Evolutionary conservation across 64 coral and sea anemone genomes (phyloP).

Genomic region (Hydrozoanthus tunicans): DNA sequence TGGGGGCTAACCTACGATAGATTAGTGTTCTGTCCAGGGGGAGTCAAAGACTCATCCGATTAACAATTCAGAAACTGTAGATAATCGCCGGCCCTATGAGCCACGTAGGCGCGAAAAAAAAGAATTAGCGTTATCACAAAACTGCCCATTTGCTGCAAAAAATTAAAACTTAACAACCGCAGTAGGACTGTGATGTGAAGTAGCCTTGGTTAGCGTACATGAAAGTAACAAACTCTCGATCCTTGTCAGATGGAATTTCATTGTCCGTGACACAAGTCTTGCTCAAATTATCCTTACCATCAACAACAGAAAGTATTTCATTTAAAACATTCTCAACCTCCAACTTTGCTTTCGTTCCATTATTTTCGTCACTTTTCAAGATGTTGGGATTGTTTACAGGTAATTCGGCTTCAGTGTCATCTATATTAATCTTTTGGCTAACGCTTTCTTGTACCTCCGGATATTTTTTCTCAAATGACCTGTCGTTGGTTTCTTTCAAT

Average conservation of each 20-base stretch:
- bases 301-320: slow-evolving; percentile 38
- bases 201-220: slow-evolving; percentile 41
- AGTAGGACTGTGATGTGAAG: not conserved
- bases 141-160: too few relatives aligned
- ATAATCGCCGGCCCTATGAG: too few relatives aligned
- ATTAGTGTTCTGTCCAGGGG: too few relatives aligned
- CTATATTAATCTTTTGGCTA: not conserved
- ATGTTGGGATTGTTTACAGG: not conserved
- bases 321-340: slow-evolving; percentile 28
- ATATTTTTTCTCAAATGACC: not conserved
- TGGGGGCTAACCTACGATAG: too few relatives aligned
- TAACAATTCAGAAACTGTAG: too few relatives aligned
- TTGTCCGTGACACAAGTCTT: not conserved
- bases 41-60: too few relatives aligned
- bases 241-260: slow-evolving; percentile 11
- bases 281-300: not conserved
- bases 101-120: too few relatives aligned
- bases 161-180: not conserved
- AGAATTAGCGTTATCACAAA: too few relatives aligned
- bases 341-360: not conserved
- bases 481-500: not conserved
- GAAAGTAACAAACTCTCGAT: slow-evolving; percentile 29
- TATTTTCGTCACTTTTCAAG: not conserved
- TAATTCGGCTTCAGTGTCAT: not conserved
- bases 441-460: not conserved